Percentiles rank a stretch among this genome's conserved stretches.
Evolutionary conservation across 2,113 vertebrate species (phyloP).

Genomic region (Addax nasomaculatus): DNA sequence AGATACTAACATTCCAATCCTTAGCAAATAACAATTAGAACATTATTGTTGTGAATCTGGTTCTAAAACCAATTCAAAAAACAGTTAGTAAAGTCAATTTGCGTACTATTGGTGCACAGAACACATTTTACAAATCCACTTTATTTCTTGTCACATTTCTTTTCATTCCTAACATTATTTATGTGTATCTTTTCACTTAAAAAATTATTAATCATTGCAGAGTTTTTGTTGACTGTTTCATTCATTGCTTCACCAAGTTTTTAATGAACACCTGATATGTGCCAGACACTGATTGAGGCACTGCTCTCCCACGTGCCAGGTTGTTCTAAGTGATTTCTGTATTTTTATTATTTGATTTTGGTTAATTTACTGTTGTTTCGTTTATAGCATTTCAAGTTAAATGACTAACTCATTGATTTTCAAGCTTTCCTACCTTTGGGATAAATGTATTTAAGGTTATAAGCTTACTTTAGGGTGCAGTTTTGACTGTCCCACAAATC

Average conservation of each 20-base stretch:
- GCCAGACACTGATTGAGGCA: neutral
- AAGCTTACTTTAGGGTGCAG: neutral
- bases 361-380: neutral
- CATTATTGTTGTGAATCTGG: neutral
- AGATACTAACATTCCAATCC: neutral
- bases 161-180: neutral
- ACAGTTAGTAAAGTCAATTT: neutral
- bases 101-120: neutral
- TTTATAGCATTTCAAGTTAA: conserved; percentile 6
- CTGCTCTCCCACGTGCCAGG: neutral
- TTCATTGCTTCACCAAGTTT: neutral
- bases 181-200: neutral
- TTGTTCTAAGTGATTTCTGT: neutral
- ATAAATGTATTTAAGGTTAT: neutral
- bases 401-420: neutral
- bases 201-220: neutral
- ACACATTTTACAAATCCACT: neutral
- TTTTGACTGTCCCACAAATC: neutral
- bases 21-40: neutral
- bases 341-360: neutral
- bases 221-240: neutral
- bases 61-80: neutral
- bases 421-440: neutral
- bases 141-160: neutral
- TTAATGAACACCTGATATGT: neutral